phyloP scores from a whole-genome alignment of 2,113 vertebrate species.

The Oceanites oceanicus region DNA sequence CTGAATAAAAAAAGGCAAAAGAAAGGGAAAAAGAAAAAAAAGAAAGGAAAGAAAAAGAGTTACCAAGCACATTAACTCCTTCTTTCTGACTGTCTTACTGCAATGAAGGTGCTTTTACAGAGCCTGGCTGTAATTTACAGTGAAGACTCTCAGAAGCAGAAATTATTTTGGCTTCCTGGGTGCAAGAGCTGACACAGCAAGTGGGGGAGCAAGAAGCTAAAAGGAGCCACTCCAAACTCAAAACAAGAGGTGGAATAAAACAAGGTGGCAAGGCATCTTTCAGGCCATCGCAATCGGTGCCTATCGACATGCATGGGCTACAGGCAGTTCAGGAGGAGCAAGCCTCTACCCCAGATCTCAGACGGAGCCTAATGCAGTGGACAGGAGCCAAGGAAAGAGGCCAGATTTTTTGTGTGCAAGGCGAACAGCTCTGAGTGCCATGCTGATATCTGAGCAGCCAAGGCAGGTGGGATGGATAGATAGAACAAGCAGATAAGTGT shows the following conservation, averaged over 20 bases:
- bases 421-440: background rate
- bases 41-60: background rate
- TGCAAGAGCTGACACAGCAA: background rate
- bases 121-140: background rate
- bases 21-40: background rate
- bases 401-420: background rate
- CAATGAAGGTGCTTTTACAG: background rate
- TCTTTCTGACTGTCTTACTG: background rate
- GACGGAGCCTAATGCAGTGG: no score
- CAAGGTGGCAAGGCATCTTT: background rate
- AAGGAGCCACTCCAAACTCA: background rate
- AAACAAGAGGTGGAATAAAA: background rate
- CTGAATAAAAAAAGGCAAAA: background rate
- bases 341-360: fast-evolving
- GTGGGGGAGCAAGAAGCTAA: background rate
- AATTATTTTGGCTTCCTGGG: background rate
- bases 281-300: background rate
- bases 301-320: fast-evolving
- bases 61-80: background rate
- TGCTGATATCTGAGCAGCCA: background rate
- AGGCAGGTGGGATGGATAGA: background rate
- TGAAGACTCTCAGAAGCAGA: background rate
- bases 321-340: background rate
- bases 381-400: background rate
- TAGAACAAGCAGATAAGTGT: background rate